phyloP scores from a whole-genome alignment of 2,888 invertebrate genomes.

The Drosophila paramelanica region DNA sequence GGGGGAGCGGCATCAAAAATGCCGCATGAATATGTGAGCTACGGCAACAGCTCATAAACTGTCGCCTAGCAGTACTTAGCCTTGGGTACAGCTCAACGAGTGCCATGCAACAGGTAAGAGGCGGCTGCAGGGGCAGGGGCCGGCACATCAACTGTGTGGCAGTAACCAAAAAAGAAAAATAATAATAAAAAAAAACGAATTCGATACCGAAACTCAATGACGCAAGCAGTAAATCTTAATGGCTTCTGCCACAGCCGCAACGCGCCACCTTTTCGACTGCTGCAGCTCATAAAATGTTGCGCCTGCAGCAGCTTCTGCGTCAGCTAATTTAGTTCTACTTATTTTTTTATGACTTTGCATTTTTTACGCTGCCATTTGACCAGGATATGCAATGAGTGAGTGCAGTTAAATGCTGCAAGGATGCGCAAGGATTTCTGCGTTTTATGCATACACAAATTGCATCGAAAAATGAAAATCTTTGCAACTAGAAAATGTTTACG shows the following conservation, averaged over 20 bases:
- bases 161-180: slow-evolving; percentile 16
- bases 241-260: slow-evolving; percentile 42
- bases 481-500: neutral
- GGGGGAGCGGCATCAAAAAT: slow-evolving; percentile 30
- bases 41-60: slow-evolving; percentile 38
- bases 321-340: slow-evolving; percentile 31
- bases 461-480: slow-evolving; percentile 3
- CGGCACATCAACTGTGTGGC: slow-evolving; percentile 4
- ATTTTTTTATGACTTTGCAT: slow-evolving; percentile 24
- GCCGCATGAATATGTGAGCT: slow-evolving; percentile 49
- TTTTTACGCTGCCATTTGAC: slow-evolving; percentile 25
- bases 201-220: slow-evolving; percentile 55
- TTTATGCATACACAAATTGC: slow-evolving; percentile 8
- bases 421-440: slow-evolving; percentile 5
- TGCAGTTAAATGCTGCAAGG: neutral
- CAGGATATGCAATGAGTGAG: slow-evolving; percentile 12
- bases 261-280: slow-evolving; percentile 27
- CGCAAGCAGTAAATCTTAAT: slow-evolving; percentile 65
- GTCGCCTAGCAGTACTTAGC: slow-evolving; percentile 19
- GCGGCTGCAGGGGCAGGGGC: neutral
- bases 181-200: slow-evolving; percentile 23
- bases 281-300: slow-evolving; percentile 59
- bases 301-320: slow-evolving; percentile 13
- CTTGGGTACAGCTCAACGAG: slow-evolving; percentile 1
- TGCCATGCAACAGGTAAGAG: slow-evolving; percentile 52